Base-by-base conservation (phyloP, 2,888 invertebrate genomes). In the Apamea anceps region DNA sequence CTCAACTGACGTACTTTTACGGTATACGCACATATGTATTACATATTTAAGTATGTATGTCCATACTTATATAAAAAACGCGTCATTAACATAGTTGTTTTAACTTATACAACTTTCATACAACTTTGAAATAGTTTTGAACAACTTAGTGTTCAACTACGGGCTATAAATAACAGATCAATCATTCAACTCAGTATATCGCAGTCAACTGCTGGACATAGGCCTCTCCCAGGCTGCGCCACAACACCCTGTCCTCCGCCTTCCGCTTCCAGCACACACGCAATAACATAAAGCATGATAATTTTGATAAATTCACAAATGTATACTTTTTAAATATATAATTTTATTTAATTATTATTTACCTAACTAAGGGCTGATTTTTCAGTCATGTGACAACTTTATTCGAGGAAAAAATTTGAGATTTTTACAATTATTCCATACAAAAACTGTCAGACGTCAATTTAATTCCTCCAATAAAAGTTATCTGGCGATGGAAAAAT, bases 1-100 rank as follows among this genome's bases (percentile, higher is more conserved):
- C 65, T 78, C 79, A 85, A 28, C 60, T 12, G 25, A 45, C 25
- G 60, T 81, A 82, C 79, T 80, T 80, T 79, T 76, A 60, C 25
- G 37, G 85, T 57, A 70, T 25, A 25, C 51, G 28, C 42, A 70
- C 15, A 51, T 57, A 70, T 78, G 60, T 75, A 2, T 66, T 66
- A 57, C 57, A 25, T 57, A 51, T 57, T 63, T 77, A 51, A 42
- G 42, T 42, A 42, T 5, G 66, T 68, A 51, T 57, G 51, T 65
- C 25, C 54, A n/a, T 48, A 60, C 28, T 28, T 65, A 72, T 63
- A 37, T 21, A 42, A 63, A 60, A 72, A 79, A 48, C 12, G 12
- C 32, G 57, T 63, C 32, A 77, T 60, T 72, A 57, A 37, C 65
- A 73, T 63, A 71, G n/a, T 65, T 60, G 37, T 70, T 54, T 45